These are phyloP conservation scores for Elmis aenea DNA, from an alignment of 2,888 invertebrate genomes.

Conservation along the genomic window DNA sequence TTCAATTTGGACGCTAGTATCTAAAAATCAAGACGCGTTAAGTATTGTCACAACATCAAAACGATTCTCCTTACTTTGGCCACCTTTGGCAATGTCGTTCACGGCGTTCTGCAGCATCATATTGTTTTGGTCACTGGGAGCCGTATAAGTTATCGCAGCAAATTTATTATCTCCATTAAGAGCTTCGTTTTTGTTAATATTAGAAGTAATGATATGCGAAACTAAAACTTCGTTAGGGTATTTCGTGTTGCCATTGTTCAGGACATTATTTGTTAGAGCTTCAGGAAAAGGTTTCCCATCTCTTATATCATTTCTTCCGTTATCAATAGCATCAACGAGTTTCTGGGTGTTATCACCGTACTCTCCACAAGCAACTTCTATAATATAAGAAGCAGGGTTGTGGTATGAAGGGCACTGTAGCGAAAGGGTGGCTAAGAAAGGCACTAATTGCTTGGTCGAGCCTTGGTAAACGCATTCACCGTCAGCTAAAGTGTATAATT, in stretches of 20 bases:
- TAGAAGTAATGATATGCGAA: slow-evolving; percentile 44
- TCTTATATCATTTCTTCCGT: slow-evolving; percentile 77
- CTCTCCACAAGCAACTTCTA: slow-evolving; percentile 95
- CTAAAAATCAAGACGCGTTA: slow-evolving; percentile 27
- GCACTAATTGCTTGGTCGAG: slow-evolving; percentile 77
- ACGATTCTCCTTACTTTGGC: slow-evolving; percentile 40
- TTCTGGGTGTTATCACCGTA: slow-evolving; percentile 87
- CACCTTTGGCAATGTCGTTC: slow-evolving; percentile 60
- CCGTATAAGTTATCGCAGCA: too few relatives aligned
- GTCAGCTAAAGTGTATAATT: slow-evolving; percentile 88
- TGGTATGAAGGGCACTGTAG: slow-evolving; percentile 93
- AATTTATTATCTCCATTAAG: slow-evolving; percentile 31
- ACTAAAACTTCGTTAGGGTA: slow-evolving; percentile 36
- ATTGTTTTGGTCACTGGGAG: slow-evolving; percentile 35
- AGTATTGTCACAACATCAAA: slow-evolving; percentile 1
- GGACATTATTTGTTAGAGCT: slow-evolving; percentile 32
- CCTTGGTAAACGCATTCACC: slow-evolving; percentile 95
- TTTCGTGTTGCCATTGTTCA: slow-evolving; percentile 49
- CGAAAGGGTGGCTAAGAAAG: slow-evolving; percentile 71
- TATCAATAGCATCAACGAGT: slow-evolving; percentile 78
- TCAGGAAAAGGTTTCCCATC: slow-evolving; percentile 66
- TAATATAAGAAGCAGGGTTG: slow-evolving; percentile 94
- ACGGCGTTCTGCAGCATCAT: slow-evolving; percentile 55
- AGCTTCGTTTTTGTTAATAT: slow-evolving; percentile 21
- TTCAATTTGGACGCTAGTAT: slow-evolving; percentile 55